Conservation (phyloP, 64 coral and sea anemone genomes). For the Montipora efflorescens region DNA sequence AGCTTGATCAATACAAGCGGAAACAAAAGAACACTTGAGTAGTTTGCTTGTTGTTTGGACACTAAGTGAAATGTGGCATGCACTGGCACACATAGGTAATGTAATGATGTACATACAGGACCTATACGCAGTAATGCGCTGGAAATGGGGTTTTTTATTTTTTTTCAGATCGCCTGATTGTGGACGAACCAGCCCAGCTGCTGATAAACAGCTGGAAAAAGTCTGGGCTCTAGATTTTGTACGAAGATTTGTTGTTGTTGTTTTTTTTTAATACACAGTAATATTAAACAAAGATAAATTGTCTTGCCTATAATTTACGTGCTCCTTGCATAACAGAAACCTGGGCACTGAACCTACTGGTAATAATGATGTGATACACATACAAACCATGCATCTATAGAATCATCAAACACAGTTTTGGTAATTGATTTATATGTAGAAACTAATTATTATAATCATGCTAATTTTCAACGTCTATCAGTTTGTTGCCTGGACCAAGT, state of each 20-base stretch:
- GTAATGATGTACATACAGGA: not conserved
- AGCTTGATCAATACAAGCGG: not conserved
- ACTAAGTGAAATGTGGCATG: slow-evolving; percentile 3
- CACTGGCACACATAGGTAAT: not conserved
- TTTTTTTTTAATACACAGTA: slow-evolving; percentile 6
- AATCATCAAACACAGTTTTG: not conserved
- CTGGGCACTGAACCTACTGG: not conserved
- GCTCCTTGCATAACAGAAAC: slow-evolving; percentile 4
- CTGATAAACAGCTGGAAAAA: not conserved
- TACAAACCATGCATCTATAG: not conserved
- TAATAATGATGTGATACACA: not conserved
- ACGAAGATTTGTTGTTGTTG: not conserved
- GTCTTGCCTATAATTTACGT: not conserved
- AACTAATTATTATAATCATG: slow-evolving; percentile 3
- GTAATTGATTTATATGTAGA: not conserved
- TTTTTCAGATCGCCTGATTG: not conserved
- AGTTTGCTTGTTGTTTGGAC: not conserved
- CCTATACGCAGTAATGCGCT: not conserved
- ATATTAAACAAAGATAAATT: not conserved
- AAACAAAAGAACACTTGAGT: not conserved
- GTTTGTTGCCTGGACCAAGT: slow-evolving; percentile 9
- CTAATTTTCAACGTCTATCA: not conserved
- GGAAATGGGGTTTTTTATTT: not conserved
- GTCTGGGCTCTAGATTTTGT: not conserved
- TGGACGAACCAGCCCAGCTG: not conserved